Evolutionary conservation across 53 echinoderm and acorn worm genomes (phyloP).

Genomic region (Arbacia lixula): DNA sequence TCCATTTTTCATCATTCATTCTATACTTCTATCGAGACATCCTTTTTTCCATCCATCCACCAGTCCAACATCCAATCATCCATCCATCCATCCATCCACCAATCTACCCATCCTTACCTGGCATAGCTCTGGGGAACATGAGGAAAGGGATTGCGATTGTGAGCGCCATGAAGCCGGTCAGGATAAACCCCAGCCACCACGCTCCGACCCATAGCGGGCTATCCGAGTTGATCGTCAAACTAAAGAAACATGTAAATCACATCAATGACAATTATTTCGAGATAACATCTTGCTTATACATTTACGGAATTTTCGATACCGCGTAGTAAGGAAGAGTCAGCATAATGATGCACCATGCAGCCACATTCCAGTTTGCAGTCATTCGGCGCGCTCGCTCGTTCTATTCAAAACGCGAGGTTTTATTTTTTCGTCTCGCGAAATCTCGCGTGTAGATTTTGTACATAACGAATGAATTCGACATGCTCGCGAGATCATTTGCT

Average conservation of each 20-base stretch:
- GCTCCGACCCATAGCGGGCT: constrained; percentile 96
- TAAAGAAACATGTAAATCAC: not conserved
- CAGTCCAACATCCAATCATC: too few relatives aligned
- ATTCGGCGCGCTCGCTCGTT: too few relatives aligned
- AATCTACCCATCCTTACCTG: constrained; percentile 65
- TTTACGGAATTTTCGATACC: too few relatives aligned
- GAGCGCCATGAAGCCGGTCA: constrained; percentile 77
- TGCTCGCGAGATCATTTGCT: too few relatives aligned
- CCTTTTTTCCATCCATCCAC: not conserved
- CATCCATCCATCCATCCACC: not conserved
- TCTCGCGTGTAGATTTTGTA: too few relatives aligned
- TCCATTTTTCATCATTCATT: not conserved
- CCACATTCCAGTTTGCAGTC: too few relatives aligned
- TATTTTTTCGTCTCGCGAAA: too few relatives aligned
- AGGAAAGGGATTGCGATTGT: constrained; percentile 77
- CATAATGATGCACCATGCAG: too few relatives aligned
- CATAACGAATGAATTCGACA: too few relatives aligned
- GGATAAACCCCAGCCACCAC: constrained; percentile 95
- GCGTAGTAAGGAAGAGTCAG: too few relatives aligned
- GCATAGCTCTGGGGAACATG: constrained; percentile 83
- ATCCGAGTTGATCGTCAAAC: constrained; percentile 68
- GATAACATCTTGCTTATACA: too few relatives aligned
- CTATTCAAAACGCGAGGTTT: too few relatives aligned
- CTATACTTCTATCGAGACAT: not conserved
- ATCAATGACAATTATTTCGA: not conserved